Percentiles rank a stretch among this genome's conserved stretches.
phyloP scores from a whole-genome alignment of 2,113 vertebrate genomes.

The Typhlomys cinereus region DNA sequence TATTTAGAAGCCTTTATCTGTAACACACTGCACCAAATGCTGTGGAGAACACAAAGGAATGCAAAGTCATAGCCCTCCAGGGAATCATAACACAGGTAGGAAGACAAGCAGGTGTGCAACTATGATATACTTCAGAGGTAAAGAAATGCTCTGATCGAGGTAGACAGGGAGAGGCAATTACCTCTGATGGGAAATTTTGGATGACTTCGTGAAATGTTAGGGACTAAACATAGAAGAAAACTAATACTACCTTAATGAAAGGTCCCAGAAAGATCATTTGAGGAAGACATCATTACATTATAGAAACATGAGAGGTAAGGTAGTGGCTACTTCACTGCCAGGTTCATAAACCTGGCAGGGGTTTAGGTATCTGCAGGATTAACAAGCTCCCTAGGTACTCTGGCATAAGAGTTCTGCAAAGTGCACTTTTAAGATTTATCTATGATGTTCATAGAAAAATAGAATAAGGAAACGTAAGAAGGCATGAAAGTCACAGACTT shows the following conservation, averaged over 20 bases:
- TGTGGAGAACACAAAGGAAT: not conserved
- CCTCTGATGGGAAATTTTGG: constrained; percentile 20
- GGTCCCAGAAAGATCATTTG: not conserved
- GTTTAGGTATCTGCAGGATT: not conserved
- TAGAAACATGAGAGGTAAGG: not conserved
- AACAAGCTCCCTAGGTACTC: not conserved
- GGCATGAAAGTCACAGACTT: not conserved
- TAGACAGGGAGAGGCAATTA: not conserved
- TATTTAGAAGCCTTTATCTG: not conserved
- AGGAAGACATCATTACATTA: not conserved
- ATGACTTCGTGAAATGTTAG: not conserved
- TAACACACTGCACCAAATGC: not conserved
- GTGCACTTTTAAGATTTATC: not conserved
- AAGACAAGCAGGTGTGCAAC: constrained; percentile 10
- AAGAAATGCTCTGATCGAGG: not conserved
- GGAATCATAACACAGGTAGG: not conserved
- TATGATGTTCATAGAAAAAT: not conserved
- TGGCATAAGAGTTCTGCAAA: not conserved
- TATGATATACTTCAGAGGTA: not conserved
- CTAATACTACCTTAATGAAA: not conserved
- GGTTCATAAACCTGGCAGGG: not conserved
- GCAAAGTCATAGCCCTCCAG: not conserved
- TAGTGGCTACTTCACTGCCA: not conserved
- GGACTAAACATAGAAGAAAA: not conserved
- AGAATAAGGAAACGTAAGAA: not conserved